Conservation (phyloP, 2,888 invertebrate genomes). For the Eristalis arbustorum region DNA sequence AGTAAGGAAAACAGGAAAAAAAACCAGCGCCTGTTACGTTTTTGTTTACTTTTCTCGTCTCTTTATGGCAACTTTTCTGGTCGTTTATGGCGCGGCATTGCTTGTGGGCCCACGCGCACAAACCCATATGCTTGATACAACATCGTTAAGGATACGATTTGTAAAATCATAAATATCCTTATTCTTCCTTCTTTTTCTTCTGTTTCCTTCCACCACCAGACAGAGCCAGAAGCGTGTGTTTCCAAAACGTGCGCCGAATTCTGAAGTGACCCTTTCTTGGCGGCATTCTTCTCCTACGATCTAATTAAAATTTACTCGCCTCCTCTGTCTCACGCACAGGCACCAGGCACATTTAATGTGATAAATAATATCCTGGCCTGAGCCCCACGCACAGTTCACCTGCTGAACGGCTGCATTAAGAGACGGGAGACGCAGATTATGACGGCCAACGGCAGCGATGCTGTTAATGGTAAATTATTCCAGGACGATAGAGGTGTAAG, state of each 20-base stretch:
- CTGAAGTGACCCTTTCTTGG: not conserved
- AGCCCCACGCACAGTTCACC: not conserved
- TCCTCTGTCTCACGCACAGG: no score
- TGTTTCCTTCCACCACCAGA: constrained; percentile 5
- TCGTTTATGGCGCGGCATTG: constrained; percentile 8
- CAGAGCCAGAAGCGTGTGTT: not conserved
- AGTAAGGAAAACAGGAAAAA: not conserved
- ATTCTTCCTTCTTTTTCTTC: not conserved
- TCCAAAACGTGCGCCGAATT: constrained; percentile 33
- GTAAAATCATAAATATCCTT: constrained; percentile 17
- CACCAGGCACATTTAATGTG: constrained; percentile 21
- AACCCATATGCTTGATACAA: constrained; percentile 29
- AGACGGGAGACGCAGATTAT: constrained; percentile 13
- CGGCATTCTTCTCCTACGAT: not conserved
- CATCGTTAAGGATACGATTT: constrained; percentile 38
- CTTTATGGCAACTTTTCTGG: constrained; percentile 59
- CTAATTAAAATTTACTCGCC: constrained; percentile 59
- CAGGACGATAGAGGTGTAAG: not conserved
- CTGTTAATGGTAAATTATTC: constrained; percentile 39
- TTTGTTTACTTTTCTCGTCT: constrained; percentile 50
- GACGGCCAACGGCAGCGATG: not conserved
- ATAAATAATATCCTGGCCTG: constrained; percentile 7
- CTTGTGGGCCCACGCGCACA: not conserved
- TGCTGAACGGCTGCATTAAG: not conserved
- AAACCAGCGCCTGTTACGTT: constrained; percentile 42